Evolutionary conservation across 2,113 vertebrate genomes (phyloP).

Genomic region (Corynorhinus townsendii): DNA sequence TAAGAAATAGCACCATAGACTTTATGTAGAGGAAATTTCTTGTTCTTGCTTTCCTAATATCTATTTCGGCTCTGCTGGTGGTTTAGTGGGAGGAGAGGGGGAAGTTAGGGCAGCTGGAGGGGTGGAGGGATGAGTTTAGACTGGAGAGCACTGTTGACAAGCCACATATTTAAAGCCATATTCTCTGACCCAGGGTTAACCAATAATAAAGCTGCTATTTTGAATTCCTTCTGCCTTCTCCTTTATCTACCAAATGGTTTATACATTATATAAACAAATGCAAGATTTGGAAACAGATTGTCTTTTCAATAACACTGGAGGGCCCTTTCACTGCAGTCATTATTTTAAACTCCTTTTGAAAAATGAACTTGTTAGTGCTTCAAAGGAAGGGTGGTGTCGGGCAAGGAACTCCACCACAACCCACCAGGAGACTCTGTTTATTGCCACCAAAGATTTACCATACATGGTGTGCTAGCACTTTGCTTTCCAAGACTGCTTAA

Average conservation of each 20-base stretch:
- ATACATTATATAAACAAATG: slow-evolving; percentile 14
- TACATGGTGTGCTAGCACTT: neutral
- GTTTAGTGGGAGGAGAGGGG: neutral
- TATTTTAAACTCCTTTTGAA: slow-evolving; percentile 13
- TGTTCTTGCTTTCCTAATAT: neutral
- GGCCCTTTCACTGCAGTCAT: neutral
- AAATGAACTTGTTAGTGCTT: slow-evolving; percentile 3
- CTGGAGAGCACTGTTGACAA: neutral
- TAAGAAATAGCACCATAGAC: neutral
- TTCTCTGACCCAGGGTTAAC: neutral
- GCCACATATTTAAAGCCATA: neutral
- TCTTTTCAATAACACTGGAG: slow-evolving; percentile 10
- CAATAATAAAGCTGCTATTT: slow-evolving; percentile 29
- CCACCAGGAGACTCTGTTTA: neutral
- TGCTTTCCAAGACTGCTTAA: slow-evolving; percentile 35
- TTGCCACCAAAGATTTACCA: slow-evolving; percentile 7
- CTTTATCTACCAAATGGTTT: slow-evolving; percentile 30
- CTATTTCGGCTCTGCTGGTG: neutral
- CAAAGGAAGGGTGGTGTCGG: neutral
- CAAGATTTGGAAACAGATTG: slow-evolving; percentile 8
- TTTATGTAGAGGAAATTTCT: neutral
- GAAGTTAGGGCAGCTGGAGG: neutral
- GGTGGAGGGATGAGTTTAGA: neutral
- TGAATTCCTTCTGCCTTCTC: neutral
- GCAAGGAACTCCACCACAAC: neutral